Evolutionary conservation across 2,113 vertebrate species (phyloP).

Genomic region (Laticauda laticaudata): DNA sequence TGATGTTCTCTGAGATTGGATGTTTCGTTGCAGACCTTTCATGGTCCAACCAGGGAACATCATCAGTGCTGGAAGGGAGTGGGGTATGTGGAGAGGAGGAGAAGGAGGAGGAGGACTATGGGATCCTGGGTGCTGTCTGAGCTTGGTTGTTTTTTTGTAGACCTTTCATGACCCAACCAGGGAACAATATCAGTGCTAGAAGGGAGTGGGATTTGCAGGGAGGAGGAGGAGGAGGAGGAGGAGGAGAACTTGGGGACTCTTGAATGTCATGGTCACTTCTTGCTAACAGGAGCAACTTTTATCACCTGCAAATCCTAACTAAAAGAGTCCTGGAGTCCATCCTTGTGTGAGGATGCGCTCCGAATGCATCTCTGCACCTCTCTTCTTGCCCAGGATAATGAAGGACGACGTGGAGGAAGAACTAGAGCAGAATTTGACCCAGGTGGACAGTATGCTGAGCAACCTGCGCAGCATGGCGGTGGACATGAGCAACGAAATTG

Average conservation of each 20-base stretch:
- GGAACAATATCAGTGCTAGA: too few relatives aligned
- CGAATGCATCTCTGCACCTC: background rate
- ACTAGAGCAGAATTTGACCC: conserved; percentile 80
- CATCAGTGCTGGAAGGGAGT: too few relatives aligned
- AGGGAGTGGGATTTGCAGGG: too few relatives aligned
- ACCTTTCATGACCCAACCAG: too few relatives aligned
- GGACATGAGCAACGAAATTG: conserved; percentile 81
- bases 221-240: too few relatives aligned
- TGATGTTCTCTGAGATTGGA: too few relatives aligned
- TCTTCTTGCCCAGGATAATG: conserved; percentile 66
- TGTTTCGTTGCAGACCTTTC: too few relatives aligned
- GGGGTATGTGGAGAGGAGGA: too few relatives aligned
- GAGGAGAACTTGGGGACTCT: background rate
- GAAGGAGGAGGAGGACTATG: too few relatives aligned
- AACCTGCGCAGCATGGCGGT: conserved; percentile 80
- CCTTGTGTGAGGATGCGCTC: too few relatives aligned
- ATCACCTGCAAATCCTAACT: background rate
- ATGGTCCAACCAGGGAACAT: too few relatives aligned
- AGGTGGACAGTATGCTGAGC: conserved; percentile 77
- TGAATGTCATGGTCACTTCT: background rate
- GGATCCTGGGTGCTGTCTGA: rapidly evolving
- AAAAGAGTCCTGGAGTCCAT: too few relatives aligned
- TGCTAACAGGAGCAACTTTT: background rate
- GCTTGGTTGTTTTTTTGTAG: background rate
- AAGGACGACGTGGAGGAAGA: conserved; percentile 77